A percentile compares a stretch with the other conserved stretches of the same genome.
Conservation (phyloP, 2,113 vertebrate genomes). For the Psophia crepitans region DNA sequence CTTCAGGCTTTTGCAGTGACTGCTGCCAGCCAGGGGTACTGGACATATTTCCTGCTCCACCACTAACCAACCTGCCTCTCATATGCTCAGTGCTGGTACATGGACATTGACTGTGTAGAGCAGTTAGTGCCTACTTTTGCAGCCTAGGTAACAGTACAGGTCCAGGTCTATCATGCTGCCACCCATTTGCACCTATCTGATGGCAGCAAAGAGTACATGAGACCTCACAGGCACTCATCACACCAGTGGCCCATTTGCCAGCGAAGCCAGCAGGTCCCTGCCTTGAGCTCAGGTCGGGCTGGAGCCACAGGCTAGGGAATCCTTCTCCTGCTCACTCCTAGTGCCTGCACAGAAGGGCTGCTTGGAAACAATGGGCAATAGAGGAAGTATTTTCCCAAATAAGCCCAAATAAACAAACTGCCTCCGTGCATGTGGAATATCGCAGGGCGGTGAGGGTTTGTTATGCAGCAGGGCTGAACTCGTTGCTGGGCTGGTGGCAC, state of each 20-base stretch:
- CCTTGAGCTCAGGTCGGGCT: background rate
- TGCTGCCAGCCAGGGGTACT: background rate
- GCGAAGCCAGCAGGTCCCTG: background rate
- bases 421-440: background rate
- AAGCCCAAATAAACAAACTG: background rate
- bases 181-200: background rate
- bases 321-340: background rate
- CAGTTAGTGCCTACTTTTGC: background rate
- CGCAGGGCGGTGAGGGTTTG: background rate
- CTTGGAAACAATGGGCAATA: background rate
- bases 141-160: background rate
- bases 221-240: background rate
- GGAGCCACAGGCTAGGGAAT: background rate
- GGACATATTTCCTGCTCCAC: background rate
- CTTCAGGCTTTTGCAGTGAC: background rate
- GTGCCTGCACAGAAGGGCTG: background rate
- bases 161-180: background rate
- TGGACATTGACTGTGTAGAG: background rate
- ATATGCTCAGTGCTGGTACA: background rate
- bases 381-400: background rate
- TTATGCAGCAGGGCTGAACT: accelerated
- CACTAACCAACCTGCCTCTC: background rate
- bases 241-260: background rate
- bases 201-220: background rate
- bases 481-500: background rate